Base-by-base conservation (phyloP, 2,797 vertebrate species). In the Enteromius viviparus region DNA sequence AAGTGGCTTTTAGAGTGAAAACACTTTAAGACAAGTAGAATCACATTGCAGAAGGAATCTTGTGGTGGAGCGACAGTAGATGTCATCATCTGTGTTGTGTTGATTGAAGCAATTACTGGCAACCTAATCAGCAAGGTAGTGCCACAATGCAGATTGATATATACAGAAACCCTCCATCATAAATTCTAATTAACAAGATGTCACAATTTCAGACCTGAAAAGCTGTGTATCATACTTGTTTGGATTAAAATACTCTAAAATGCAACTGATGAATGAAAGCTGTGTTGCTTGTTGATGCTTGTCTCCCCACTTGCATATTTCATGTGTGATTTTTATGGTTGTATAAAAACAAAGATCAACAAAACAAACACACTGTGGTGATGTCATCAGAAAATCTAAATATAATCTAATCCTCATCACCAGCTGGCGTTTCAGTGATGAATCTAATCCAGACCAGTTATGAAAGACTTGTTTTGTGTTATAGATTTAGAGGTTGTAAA, bases 81-180 rank as follows among this genome's bases (percentile, higher is more conserved):
- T 65, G 29, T 66, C n/a, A 66, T 51, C 21, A 32, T 76, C 47
- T 53, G 32, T 21, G 14, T 45, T 66, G 80, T 66, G 29, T 72
- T 72, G 29, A 51, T 62, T 47, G 4, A 51, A 65, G 58, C 60
- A 51, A 51, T 78, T 78, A 66, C 62, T 78, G 42, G 4, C 62
- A 78, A 10, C 40, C 58, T 64, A 64, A 47, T 77, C 37, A 77
- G 4, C 19, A 76, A 58, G 3, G 1, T 14, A 23, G 74, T 51
- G 11, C 1, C 37, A 77, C 23, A 62, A 15, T 15, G 40, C 14
- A 60, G 2, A 19, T 8, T 17, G 45, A 77, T 42, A 11, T 6
- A 49, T 15, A 34, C 26, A 32, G 51, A 42, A 62, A 29, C 15
- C 34, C 19, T 34, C 2, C 17, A 32, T 6, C 10, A 3, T 37